Conservation (phyloP, 2,797 vertebrate species). For the Esox lucius region DNA sequence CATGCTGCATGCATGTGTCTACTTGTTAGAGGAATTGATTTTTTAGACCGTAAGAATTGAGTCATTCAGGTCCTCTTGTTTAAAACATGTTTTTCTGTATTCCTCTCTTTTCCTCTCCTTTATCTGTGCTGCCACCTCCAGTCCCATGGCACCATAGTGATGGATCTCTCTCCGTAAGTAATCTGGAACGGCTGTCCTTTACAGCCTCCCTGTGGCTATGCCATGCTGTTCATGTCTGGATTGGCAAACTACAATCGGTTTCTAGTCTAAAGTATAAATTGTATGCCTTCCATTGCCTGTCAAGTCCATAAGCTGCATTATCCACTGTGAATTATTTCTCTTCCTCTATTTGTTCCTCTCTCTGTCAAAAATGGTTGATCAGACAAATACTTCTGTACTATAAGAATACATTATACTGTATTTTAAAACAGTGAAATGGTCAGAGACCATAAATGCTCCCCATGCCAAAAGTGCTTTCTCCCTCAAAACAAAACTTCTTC, state of each 20-base stretch:
- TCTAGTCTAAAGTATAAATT: neutral
- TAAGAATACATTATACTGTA: neutral
- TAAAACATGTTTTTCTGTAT: neutral
- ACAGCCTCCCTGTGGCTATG: neutral
- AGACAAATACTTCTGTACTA: neutral
- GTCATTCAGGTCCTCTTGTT: neutral
- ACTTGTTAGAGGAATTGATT: constrained; percentile 5
- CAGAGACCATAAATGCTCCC: constrained; percentile 2
- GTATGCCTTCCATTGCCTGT: neutral
- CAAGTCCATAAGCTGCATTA: neutral
- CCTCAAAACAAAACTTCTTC: neutral
- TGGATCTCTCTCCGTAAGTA: neutral
- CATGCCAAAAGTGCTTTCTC: constrained; percentile 9
- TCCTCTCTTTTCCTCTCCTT: no score
- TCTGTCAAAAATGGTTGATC: neutral
- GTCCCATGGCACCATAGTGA: neutral
- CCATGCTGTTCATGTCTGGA: neutral
- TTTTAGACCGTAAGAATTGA: neutral
- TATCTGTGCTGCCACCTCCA: neutral
- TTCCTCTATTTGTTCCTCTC: neutral
- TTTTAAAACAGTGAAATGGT: neutral
- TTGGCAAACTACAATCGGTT: neutral
- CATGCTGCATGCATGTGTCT: neutral
- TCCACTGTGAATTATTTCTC: neutral
- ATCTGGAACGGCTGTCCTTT: neutral